Conservation (phyloP, 2,113 vertebrate species). For the Paracyprichromis sp. region DNA sequence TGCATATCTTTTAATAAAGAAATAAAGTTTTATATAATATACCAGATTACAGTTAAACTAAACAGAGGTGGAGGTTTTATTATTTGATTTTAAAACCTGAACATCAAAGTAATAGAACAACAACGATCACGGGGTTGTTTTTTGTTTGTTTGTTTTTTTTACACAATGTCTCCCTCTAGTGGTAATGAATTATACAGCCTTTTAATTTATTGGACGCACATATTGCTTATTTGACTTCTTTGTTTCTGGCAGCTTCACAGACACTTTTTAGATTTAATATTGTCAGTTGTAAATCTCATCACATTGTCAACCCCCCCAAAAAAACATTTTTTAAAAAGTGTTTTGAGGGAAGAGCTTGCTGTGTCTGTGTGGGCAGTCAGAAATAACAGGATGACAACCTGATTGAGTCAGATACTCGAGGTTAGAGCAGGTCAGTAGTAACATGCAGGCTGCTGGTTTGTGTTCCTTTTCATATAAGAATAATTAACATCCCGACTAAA, state of each 20-base stretch:
- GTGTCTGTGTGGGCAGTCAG: not conserved
- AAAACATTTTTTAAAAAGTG: rapidly evolving
- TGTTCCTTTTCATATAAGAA: not conserved
- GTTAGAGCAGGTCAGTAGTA: not conserved
- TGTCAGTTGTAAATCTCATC: not conserved
- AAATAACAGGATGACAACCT: not conserved
- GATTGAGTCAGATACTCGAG: rapidly evolving
- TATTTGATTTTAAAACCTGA: not conserved
- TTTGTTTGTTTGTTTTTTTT: rapidly evolving
- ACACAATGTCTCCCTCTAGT: not conserved
- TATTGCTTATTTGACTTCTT: rapidly evolving
- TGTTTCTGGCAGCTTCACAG: not conserved
- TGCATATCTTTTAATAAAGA: not conserved
- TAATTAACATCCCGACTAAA: rapidly evolving
- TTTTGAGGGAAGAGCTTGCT: not conserved
- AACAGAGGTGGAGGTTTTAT: not conserved
- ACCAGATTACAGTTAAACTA: not conserved
- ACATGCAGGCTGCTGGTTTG: rapidly evolving
- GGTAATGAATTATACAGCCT: not conserved
- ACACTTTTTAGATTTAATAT: not conserved
- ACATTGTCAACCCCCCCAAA: rapidly evolving
- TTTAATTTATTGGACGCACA: rapidly evolving
- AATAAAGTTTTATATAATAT: not conserved
- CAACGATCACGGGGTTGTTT: rapidly evolving
- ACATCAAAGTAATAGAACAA: not conserved